phyloP scores from a whole-genome alignment of 2,113 vertebrate genomes.

The Rhegmatorhina hoffmannsi region DNA sequence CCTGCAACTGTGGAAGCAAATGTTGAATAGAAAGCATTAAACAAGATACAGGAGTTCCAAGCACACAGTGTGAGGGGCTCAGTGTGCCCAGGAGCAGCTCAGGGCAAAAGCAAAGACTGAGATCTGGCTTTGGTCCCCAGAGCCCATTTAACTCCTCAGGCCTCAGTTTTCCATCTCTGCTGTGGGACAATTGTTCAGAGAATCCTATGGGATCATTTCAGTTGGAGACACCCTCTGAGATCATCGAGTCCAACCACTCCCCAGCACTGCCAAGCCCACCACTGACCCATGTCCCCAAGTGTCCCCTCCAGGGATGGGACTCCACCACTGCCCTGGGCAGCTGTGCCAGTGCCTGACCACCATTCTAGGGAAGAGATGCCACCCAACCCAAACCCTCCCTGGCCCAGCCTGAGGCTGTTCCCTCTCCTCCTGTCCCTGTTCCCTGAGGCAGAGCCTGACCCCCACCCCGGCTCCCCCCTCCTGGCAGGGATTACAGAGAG shows the following conservation, averaged over 20 bases:
- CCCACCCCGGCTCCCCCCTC: background rate
- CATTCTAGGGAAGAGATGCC: background rate
- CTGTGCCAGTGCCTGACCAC: background rate
- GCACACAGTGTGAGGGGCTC: background rate
- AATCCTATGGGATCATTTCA: background rate
- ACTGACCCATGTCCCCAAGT: background rate
- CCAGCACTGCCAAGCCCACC: background rate
- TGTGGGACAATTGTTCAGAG: background rate
- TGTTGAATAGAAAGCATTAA: background rate
- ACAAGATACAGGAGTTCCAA: background rate
- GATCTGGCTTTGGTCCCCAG: background rate
- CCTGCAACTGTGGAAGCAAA: background rate
- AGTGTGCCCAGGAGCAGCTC: background rate
- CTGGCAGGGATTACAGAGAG: background rate
- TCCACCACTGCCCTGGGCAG: background rate
- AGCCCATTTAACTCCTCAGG: background rate
- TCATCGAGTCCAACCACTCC: background rate
- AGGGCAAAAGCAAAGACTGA: background rate
- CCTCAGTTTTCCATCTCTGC: background rate
- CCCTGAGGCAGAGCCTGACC: background rate
- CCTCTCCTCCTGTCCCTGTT: background rate
- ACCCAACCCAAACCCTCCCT: background rate
- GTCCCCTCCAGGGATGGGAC: background rate
- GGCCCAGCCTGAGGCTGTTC: background rate
- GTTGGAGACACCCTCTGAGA: background rate